Evolutionary conservation across 2,888 invertebrate genomes (phyloP).

Genomic region (Vandiemenella viatica): DNA sequence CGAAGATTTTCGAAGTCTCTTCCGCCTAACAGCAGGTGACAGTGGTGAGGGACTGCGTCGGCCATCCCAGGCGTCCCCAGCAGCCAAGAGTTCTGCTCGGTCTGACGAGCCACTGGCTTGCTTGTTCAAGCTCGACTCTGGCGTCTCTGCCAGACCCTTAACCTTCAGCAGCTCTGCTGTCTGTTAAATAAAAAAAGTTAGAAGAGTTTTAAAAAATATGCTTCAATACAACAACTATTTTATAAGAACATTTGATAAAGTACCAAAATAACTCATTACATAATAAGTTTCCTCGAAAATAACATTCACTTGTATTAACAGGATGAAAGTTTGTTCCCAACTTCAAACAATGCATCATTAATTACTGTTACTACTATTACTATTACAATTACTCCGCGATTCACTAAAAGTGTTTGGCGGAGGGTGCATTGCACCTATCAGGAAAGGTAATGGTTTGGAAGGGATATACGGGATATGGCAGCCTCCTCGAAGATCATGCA

Average conservation of each 20-base stretch:
- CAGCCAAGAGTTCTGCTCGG: slow-evolving; percentile 35
- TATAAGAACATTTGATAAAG: background rate
- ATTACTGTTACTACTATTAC: no score
- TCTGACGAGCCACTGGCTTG: slow-evolving; percentile 44
- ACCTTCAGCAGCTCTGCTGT: slow-evolving; percentile 78
- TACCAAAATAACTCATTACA: background rate
- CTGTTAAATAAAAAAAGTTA: slow-evolving; percentile 32
- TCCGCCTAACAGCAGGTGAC: slow-evolving; percentile 43
- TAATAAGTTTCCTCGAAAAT: background rate
- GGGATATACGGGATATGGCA: no score
- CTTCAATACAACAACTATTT: background rate
- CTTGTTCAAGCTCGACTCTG: slow-evolving; percentile 44
- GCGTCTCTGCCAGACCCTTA: slow-evolving; percentile 74
- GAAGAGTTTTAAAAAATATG: background rate
- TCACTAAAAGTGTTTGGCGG: no score
- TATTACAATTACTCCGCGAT: no score
- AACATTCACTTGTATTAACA: background rate
- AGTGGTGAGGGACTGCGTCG: slow-evolving; percentile 37
- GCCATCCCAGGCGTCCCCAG: slow-evolving; percentile 41
- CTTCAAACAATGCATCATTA: no score
- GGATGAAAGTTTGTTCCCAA: no score
- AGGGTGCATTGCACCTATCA: no score
- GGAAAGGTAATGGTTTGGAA: no score
- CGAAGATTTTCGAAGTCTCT: slow-evolving; percentile 48
- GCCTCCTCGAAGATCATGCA: no score